A percentile compares a stretch with the other conserved stretches of the same genome.
Conservation (phyloP, 2,113 vertebrate species). For the Varanus komodoensis region DNA sequence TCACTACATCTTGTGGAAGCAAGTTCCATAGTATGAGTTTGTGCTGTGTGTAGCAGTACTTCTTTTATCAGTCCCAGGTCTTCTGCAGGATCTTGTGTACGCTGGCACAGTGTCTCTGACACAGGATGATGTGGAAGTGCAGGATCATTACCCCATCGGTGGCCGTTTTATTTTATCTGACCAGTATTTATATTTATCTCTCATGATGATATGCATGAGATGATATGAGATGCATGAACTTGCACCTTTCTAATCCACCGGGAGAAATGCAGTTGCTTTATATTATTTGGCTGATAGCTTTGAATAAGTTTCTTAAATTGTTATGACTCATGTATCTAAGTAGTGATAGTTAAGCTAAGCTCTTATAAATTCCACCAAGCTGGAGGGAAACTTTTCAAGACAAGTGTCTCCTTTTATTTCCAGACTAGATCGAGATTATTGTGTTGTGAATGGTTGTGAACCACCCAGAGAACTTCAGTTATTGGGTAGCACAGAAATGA, state of each 20-base stretch:
- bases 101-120: too few species aligned
- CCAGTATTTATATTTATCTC: neutral
- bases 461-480: too few species aligned
- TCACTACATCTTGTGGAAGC: too few species aligned
- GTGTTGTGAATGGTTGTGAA: too few species aligned
- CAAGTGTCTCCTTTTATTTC: neutral
- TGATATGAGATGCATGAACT: too few species aligned
- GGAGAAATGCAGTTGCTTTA: conserved; percentile 11
- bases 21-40: too few species aligned
- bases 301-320: neutral
- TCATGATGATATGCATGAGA: neutral
- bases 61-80: too few species aligned
- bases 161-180: conserved; percentile 48
- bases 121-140: neutral
- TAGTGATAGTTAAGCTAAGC: neutral
- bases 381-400: neutral
- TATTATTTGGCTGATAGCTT: conserved; percentile 14
- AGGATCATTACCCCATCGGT: conserved; percentile 46
- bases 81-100: too few species aligned
- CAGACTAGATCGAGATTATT: neutral
- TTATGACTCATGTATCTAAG: neutral
- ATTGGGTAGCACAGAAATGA: too few species aligned
- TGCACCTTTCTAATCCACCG: too few species aligned
- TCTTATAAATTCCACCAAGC: neutral
- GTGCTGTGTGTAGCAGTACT: too few species aligned